Evolutionary conservation across 2,888 invertebrate genomes (phyloP).

Genomic region (Pardosa pseudoannulata): DNA sequence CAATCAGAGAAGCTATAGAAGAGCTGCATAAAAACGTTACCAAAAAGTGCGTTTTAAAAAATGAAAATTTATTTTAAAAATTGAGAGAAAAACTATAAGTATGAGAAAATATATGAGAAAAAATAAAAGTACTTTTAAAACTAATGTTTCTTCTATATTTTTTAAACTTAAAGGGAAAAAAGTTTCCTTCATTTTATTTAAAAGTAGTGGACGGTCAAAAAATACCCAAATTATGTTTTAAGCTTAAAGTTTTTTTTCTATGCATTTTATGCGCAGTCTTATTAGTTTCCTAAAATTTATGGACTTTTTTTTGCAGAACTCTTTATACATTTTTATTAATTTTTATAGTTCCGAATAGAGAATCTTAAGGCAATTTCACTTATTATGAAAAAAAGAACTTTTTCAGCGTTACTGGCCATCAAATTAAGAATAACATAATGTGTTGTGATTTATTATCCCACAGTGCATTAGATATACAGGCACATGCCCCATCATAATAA

Average conservation of each 20-base stretch:
- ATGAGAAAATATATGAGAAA: too few species aligned
- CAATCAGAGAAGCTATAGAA: too few species aligned
- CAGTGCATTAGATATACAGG: constrained; percentile 2
- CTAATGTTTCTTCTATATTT: background rate
- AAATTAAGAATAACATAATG: constrained; percentile 16
- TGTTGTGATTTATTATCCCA: constrained; percentile 28
- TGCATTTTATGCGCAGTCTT: background rate
- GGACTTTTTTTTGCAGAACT: background rate
- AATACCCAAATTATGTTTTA: background rate
- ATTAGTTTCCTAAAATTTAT: constrained; percentile 17
- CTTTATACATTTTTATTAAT: constrained; percentile 1
- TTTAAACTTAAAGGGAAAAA: background rate
- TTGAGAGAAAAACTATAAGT: too few species aligned
- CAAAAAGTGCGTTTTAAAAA: too few species aligned
- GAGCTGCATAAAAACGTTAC: too few species aligned
- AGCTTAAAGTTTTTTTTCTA: background rate
- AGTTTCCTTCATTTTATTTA: background rate
- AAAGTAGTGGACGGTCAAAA: background rate
- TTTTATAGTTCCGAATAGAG: constrained; percentile 12
- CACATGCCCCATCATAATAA: constrained; percentile 12
- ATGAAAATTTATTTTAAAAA: too few species aligned
- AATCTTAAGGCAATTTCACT: constrained; percentile 1
- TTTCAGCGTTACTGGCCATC: constrained; percentile 2
- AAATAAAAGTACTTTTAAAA: too few species aligned
- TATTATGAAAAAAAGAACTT: constrained; percentile 1